Evolutionary conservation across 1,140 invertebrate species (phyloP).

Genomic region (Akabosia matsudoensis): DNA sequence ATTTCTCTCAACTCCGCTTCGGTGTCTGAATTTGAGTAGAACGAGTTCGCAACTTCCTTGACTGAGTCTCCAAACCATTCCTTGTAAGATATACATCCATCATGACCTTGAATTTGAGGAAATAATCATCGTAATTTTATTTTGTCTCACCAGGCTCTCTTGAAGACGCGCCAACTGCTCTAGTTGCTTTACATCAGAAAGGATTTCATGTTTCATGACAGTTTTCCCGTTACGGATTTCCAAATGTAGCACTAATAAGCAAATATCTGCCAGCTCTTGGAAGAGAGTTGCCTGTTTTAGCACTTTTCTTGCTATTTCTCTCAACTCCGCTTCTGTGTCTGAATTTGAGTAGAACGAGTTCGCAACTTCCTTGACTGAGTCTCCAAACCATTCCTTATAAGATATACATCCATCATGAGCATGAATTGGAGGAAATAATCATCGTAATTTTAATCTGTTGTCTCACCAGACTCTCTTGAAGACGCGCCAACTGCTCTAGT

Average conservation of each 20-base stretch:
- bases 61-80: constrained; percentile 64
- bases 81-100: constrained; percentile 51
- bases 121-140: not conserved
- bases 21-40: constrained; percentile 19
- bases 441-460: not conserved
- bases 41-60: constrained; percentile 22
- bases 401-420: no score
- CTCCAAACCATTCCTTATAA: constrained; percentile 66
- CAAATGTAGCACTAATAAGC: constrained; percentile 84
- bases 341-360: constrained; percentile 27
- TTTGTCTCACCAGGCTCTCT: constrained; percentile 78
- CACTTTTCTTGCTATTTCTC: constrained; percentile 38
- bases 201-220: constrained; percentile 70
- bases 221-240: constrained; percentile 65
- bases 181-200: constrained; percentile 72
- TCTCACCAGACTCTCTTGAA: constrained; percentile 88
- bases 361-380: constrained; percentile 26
- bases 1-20: constrained; percentile 26
- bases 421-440: not conserved
- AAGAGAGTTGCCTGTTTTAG: constrained; percentile 70
- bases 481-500: constrained; percentile 74
- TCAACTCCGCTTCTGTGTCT: constrained; percentile 23
- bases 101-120: not conserved
- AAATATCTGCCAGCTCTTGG: constrained; percentile 83
- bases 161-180: constrained; percentile 81